Base-by-base conservation (phyloP, 1,140 invertebrate species). In the Neuroterus valhalla region DNA sequence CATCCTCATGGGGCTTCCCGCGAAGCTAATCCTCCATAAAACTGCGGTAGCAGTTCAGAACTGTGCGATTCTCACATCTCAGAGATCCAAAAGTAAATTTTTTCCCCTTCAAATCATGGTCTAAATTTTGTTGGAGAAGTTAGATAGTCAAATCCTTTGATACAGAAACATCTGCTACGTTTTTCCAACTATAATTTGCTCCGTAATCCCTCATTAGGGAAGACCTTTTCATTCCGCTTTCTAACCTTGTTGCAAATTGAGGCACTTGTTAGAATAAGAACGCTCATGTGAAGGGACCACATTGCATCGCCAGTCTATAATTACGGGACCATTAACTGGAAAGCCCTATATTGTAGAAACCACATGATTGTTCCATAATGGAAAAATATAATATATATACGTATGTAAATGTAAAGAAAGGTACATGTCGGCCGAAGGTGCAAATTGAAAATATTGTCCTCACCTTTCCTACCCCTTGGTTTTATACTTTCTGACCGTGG, bases 1-100 rank as follows among this genome's bases (percentile, higher is more conserved):
- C 86, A 87, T 87, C 84, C 85, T 89, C 83, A 83, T 78, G 82
- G 87, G 88, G 86, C 85, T 89, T 88, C 87, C 84, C 85, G 84
- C 84, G 85, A 88, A 88, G 82, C 85, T 85, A 85, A 87, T 85
- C 84, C 82, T 80, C 38, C 73, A 75, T 84, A 84, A 78, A 85
- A 87, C 81, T 82, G 76, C 83, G 77, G 76, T 80, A 81, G 78
- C 79, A 82, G 83, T 84, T 82, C 77, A 79, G 79, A 72, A 70
- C 52, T 78, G 74, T 31, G 14, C 48, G n/a, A 55, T 45, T 69
- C 23, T 45, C n/a, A 71, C 48, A 45, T 62, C 50, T 55, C 50
- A 43, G 4, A 52, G 38, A 77, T 75, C 70, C 72, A 48, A n/a
- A 3, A 17, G 46, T 8, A 48, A 48, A 8, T 8, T 38, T 38